Conservation (phyloP, 2,113 vertebrate genomes). For the Prunella himalayana region DNA sequence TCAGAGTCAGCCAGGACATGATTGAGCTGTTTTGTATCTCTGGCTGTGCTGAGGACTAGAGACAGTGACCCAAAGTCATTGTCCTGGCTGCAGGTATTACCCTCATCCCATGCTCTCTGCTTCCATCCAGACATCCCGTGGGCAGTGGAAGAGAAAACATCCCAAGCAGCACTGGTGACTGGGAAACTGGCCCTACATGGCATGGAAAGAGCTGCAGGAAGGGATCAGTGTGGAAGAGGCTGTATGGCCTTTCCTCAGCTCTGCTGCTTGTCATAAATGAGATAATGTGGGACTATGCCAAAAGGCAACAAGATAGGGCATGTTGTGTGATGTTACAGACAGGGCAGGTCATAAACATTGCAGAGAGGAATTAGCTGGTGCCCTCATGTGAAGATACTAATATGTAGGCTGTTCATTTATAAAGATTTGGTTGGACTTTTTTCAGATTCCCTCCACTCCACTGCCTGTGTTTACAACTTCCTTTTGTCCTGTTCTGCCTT, state of each 20-base stretch:
- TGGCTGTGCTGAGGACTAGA: not conserved
- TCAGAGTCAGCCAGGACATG: not conserved
- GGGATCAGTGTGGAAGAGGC: not conserved
- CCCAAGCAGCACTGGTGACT: not conserved
- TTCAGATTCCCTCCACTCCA: not conserved
- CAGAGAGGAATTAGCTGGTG: not conserved
- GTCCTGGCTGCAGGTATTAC: not conserved
- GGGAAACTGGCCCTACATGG: slow-evolving; percentile 14
- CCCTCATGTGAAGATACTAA: not conserved
- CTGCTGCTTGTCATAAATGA: not conserved
- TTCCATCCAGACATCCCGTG: not conserved
- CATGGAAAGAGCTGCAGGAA: not conserved
- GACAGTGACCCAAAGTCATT: not conserved
- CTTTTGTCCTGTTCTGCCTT: not conserved
- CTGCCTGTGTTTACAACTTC: not conserved
- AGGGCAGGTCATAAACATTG: not conserved
- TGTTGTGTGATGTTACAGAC: not conserved
- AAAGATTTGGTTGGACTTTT: not conserved
- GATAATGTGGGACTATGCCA: slow-evolving; percentile 1
- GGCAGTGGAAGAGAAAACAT: not conserved
- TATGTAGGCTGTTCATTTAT: not conserved
- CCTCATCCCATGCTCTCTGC: not conserved
- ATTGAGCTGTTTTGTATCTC: not conserved
- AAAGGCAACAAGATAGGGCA: not conserved
- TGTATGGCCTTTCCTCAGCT: not conserved